These are phyloP conservation scores for Pantherophis alleghaniensis DNA, from an alignment of 2,797 vertebrate species.

Conservation along the genomic window DNA sequence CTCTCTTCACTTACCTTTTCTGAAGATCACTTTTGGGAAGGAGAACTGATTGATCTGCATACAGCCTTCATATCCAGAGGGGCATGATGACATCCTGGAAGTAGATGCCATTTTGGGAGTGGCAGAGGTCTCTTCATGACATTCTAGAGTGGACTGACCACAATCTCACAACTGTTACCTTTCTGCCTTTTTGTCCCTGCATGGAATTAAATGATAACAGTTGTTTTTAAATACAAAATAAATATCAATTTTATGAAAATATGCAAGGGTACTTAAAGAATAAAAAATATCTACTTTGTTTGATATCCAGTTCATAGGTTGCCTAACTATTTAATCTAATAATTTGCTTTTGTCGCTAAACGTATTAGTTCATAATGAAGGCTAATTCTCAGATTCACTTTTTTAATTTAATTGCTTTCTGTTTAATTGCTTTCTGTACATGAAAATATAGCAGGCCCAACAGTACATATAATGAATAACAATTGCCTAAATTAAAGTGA, in stretches of 20 bases:
- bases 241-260: conserved; percentile 13
- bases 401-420: not conserved
- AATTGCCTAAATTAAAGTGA: not conserved
- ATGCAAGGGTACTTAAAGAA: conserved; percentile 23
- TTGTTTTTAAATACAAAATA: conserved; percentile 52
- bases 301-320: conserved; percentile 32
- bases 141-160: not conserved
- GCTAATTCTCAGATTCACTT: not conserved
- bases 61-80: too few species aligned
- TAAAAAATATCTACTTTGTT: not conserved
- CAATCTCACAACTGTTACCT: conserved; percentile 20
- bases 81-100: not conserved
- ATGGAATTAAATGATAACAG: conserved; percentile 33
- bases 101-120: not conserved
- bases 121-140: not conserved
- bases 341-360: not conserved
- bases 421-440: too few species aligned
- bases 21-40: too few species aligned
- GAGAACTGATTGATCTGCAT: too few species aligned
- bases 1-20: too few species aligned
- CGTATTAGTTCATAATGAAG: not conserved
- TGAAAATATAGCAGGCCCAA: not conserved
- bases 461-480: not conserved
- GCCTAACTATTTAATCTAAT: not conserved
- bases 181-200: conserved; percentile 37